Conservation (phyloP, 2,888 invertebrate genomes). For the Drosophila buzzatii region DNA sequence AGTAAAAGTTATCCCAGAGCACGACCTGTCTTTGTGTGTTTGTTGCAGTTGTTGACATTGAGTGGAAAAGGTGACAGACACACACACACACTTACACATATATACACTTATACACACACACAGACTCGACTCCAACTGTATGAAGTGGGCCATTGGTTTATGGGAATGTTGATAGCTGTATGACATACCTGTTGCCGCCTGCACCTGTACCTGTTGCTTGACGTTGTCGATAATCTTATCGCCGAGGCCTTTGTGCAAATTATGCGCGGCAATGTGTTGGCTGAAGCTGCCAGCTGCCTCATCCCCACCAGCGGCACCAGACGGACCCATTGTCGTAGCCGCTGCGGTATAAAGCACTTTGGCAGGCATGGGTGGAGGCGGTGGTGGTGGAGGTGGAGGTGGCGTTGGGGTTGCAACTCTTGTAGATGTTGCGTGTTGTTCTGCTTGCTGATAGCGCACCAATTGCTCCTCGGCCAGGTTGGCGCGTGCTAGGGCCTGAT, state of each 20-base stretch:
- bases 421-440: conserved; percentile 36
- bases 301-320: conserved; percentile 26
- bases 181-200: conserved; percentile 85
- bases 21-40: conserved; percentile 14
- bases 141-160: conserved; percentile 17
- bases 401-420: conserved; percentile 71
- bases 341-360: conserved; percentile 72
- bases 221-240: conserved; percentile 83
- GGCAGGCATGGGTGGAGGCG: conserved; percentile 82
- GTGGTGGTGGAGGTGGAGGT: conserved; percentile 72
- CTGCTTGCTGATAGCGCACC: conserved; percentile 74
- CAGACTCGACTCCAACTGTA: background rate
- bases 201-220: conserved; percentile 83
- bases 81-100: background rate
- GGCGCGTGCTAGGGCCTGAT: conserved; percentile 86
- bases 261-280: conserved; percentile 74
- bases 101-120: background rate
- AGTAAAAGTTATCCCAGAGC: conserved; percentile 1
- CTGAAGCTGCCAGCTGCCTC: conserved; percentile 52
- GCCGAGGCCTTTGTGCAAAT: conserved; percentile 69
- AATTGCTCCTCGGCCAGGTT: conserved; percentile 86
- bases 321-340: conserved; percentile 19
- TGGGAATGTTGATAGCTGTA: conserved; percentile 19
- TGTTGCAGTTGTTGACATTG: conserved; percentile 28
- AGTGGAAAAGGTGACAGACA: conserved; percentile 5